Base-by-base conservation (phyloP, 2,888 invertebrate species). In the Emmelina monodactyla region DNA sequence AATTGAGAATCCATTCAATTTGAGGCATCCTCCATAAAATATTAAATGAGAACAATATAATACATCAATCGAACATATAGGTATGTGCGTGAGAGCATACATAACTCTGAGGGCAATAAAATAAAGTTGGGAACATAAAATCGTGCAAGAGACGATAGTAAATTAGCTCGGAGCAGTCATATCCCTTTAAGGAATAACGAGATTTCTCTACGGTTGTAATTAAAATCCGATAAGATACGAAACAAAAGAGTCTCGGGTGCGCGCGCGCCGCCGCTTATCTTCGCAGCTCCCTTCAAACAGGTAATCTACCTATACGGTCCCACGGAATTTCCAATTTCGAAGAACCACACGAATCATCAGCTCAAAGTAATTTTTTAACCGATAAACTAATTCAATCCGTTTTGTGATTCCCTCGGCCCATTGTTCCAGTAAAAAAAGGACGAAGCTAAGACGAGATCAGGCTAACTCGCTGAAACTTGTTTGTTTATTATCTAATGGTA, bases 161-260 rank as follows among this genome's bases (percentile, higher is more conserved):
- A 69, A 72, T 73, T 70, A 72, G 64, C 63, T 64, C 55, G 55
- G 51, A 57, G 60, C 61, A 68, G 62, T 69, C 69, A 66, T 70
- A 71, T 69, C 73, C 70, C 63, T 69, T 71, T 70, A 75, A 73
- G 71, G 73, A 57, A 70, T 71, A 76, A 76, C 70, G 55, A 75
- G 73, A 72, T 72, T 72, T 70, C 72, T 69, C 68, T 69, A 71
- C 69, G 63, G 58, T 58, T 62, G 71, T 76, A 76, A 76, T 79
- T 78, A 76, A 76, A 79, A 76, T 76, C 73, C 62, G 78, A 76
- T 79, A 76, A 78, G 72, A 73, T 67, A 63, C 66, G 62, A 75
- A 72, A 78, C 73, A 76, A 78, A 76, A 71, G 71, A 50, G 62
- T 55, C 58, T 63, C 62, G 60, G 56, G 53, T 54, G 51, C 50